These are phyloP conservation scores for Pipa parva DNA, from an alignment of 2,113 vertebrate genomes.

Conservation along the genomic window DNA sequence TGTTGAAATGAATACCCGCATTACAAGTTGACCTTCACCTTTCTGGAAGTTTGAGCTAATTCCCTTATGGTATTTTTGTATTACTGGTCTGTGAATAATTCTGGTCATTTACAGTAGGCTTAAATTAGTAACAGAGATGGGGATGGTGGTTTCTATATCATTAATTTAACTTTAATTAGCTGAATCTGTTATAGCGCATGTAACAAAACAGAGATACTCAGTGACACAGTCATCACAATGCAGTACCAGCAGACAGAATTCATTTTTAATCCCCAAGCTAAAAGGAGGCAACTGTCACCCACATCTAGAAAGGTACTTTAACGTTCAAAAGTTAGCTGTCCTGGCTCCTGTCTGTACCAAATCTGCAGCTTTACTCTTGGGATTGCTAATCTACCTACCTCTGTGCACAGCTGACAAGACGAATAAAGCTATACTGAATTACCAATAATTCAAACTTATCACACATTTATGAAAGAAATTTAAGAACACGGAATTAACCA, in stretches of 20 bases:
- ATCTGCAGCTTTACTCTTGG: slow-evolving; percentile 68
- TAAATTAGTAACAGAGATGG: slow-evolving; percentile 67
- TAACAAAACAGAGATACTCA: slow-evolving; percentile 77
- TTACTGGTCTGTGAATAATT: slow-evolving; percentile 74
- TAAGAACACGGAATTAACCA: slow-evolving; percentile 43
- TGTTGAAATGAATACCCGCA: slow-evolving; percentile 41
- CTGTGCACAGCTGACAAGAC: slow-evolving; percentile 70
- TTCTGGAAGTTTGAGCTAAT: slow-evolving; percentile 15
- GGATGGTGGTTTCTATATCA: slow-evolving; percentile 65
- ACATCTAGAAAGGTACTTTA: slow-evolving; percentile 76
- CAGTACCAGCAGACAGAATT: slow-evolving; percentile 78
- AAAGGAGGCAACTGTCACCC: slow-evolving; percentile 79
- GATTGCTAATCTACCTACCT: slow-evolving; percentile 71
- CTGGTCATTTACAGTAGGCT: slow-evolving; percentile 67
- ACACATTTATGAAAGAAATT: slow-evolving; percentile 53
- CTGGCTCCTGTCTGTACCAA: slow-evolving; percentile 71
- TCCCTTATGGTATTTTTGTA: slow-evolving; percentile 60
- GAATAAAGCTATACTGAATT: slow-evolving; percentile 73
- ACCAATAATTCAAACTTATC: slow-evolving; percentile 70
- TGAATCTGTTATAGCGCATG: slow-evolving; percentile 76
- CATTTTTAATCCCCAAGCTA: slow-evolving; percentile 81
- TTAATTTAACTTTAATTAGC: slow-evolving; percentile 83
- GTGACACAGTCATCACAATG: slow-evolving; percentile 74
- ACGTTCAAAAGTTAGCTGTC: slow-evolving; percentile 86
- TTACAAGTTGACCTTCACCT: slow-evolving; percentile 47